Evolutionary conservation across 2,797 vertebrate species (phyloP).

Genomic region (Enteromius anoplus): DNA sequence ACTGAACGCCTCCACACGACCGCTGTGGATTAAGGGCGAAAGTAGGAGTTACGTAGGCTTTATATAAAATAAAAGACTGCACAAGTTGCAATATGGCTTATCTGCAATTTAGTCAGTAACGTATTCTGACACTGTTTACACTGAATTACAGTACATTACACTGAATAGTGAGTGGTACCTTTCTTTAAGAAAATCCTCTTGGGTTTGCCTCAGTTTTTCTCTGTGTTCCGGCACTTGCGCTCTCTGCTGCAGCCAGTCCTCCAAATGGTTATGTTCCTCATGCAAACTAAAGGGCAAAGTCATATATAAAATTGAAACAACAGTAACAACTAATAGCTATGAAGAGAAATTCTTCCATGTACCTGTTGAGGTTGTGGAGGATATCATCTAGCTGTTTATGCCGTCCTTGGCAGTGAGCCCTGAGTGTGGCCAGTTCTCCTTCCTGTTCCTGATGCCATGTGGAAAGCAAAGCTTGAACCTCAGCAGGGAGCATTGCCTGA

Average conservation of each 20-base stretch:
- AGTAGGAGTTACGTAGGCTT: background rate
- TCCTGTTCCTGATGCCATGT: constrained; percentile 84
- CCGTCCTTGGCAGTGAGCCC: constrained; percentile 77
- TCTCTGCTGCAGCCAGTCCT: constrained; percentile 81
- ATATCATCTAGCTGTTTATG: constrained; percentile 76
- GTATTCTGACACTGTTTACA: background rate
- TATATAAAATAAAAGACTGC: background rate
- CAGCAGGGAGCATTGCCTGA: constrained; percentile 75
- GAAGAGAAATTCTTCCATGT: constrained; percentile 8
- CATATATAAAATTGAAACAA: background rate
- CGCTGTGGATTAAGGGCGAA: constrained; percentile 69
- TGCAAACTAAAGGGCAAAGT: constrained; percentile 77
- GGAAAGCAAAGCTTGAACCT: constrained; percentile 75
- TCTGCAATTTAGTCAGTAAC: background rate
- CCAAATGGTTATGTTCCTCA: constrained; percentile 74
- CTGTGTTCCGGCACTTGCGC: constrained; percentile 75
- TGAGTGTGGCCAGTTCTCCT: constrained; percentile 79
- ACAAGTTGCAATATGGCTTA: background rate
- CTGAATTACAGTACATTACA: background rate
- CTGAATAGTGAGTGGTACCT: constrained; percentile 74
- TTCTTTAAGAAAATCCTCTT: constrained; percentile 76
- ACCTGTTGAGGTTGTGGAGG: constrained; percentile 81
- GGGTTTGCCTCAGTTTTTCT: constrained; percentile 69
- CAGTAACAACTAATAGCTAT: background rate
- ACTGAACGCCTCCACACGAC: constrained; percentile 73